Base-by-base conservation (phyloP, 2,113 vertebrate species). In the Melanostigma gelatinosum region DNA sequence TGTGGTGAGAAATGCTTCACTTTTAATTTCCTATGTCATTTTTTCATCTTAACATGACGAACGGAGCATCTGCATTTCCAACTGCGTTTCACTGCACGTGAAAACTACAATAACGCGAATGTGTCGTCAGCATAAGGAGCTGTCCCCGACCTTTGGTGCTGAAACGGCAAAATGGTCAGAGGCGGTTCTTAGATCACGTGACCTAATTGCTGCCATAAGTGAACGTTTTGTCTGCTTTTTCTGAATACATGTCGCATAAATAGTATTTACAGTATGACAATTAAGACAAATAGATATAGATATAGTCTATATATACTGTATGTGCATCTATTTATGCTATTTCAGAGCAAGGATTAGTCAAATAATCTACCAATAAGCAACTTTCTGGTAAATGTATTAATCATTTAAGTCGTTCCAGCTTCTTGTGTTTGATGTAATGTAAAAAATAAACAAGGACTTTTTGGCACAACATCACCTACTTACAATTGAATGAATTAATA, bases 111-210 rank as follows among this genome's bases (percentile, higher is more conserved):
- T 62, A 13, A 57, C 29, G 52, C 50, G 12, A 15, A 57, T 44
- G 58, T 79, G 75, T 79, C 42, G 70, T 81, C 75, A 60, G 3
- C 69, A 55, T 2, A 1, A 74, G 93, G 92, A 93, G 94, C 95
- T 95, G 52, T 95, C 95, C 48, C 94, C 85, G 63, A 86, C 74
- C 58, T 83, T 84, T 80, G 92, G 95, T 95, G 95, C 95, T 95
- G 94, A 95, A 94, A 86, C 15, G 62, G 61, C 73, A 50, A 66
- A 74, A 24, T 54, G 83, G 65, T 29, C 67, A 44, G 50, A 75
- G 50, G 46, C 81, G 18, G 4, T 34, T 66, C 40, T 24, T 0
- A 29, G 24, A n/a, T 77, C 89, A 87, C 85, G 80, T 91, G 85
- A 85, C 67, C 9, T 8, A 20, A 20, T 18, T 44, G 58, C 81